phyloP scores from a whole-genome alignment of 1,140 invertebrate genomes.

The Parasteatoda tepidariorum region DNA sequence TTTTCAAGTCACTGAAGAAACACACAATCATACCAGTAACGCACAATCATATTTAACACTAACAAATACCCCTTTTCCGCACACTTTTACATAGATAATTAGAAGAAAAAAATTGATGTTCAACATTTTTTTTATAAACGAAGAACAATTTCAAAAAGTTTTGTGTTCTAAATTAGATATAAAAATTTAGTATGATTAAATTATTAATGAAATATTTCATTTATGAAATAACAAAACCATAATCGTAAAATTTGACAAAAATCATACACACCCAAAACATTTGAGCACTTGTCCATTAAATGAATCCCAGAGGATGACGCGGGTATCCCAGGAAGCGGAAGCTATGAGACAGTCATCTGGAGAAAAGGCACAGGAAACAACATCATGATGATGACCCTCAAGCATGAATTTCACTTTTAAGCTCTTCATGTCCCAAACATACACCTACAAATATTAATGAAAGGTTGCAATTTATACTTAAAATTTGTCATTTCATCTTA shows the following conservation, averaged over 20 bases:
- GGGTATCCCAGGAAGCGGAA: conserved; percentile 73
- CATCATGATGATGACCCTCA: conserved; percentile 72
- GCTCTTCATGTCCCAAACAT: conserved; percentile 70
- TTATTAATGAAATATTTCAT: not conserved
- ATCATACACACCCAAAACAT: conserved; percentile 66
- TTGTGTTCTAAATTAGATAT: too few relatives aligned
- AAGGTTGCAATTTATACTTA: not conserved
- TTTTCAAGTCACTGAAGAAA: too few relatives aligned
- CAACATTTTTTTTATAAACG: too few relatives aligned
- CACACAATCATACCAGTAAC: too few relatives aligned
- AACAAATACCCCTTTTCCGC: too few relatives aligned
- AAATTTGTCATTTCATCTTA: too few relatives aligned
- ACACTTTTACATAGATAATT: too few relatives aligned
- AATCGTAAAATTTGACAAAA: not conserved
- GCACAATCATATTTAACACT: too few relatives aligned
- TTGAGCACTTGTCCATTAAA: conserved; percentile 67
- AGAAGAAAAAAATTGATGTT: too few relatives aligned
- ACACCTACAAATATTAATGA: conserved; percentile 65
- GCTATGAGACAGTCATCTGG: conserved; percentile 73
- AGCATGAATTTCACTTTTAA: conserved; percentile 67
- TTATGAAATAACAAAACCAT: not conserved
- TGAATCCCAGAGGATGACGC: conserved; percentile 73
- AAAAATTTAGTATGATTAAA: too few relatives aligned
- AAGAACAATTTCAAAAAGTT: too few relatives aligned
- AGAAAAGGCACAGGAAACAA: conserved; percentile 72